Conservation (phyloP, 2,888 invertebrate species). For the Heteromurus nitidus region DNA sequence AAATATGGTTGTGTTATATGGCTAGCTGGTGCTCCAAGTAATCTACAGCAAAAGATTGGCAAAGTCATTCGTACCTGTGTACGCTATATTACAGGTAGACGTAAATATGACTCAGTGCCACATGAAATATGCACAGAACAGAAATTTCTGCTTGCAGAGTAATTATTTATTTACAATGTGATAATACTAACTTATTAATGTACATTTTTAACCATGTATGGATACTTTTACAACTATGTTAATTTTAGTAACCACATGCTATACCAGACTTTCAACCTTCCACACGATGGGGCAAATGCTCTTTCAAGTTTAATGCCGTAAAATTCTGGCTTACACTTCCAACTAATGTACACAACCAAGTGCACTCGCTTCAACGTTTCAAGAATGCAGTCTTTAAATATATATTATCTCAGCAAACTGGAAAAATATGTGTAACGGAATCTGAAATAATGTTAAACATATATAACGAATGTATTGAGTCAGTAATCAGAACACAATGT, state of each 20-base stretch:
- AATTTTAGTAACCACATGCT: not conserved
- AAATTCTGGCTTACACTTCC: not conserved
- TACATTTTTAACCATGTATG: not conserved
- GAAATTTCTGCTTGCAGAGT: not conserved
- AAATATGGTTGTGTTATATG: constrained; percentile 3
- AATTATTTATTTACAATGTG: not conserved
- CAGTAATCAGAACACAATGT: too few relatives aligned
- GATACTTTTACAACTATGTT: constrained; percentile 2
- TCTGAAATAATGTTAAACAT: not conserved
- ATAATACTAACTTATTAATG: not conserved
- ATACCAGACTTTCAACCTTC: not conserved
- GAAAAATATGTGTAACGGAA: not conserved
- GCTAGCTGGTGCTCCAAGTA: not conserved
- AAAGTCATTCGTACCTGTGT: not conserved
- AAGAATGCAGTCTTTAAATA: not conserved
- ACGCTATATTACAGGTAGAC: not conserved
- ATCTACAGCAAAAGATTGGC: not conserved
- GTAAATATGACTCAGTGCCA: not conserved
- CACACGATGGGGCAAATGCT: not conserved
- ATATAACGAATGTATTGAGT: not conserved
- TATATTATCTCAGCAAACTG: not conserved
- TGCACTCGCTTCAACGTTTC: too few relatives aligned
- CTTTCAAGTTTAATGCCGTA: not conserved
- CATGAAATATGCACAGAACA: not conserved
- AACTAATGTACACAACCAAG: not conserved